Conservation (phyloP, 2,113 vertebrate species). For the Siniperca knerii region DNA sequence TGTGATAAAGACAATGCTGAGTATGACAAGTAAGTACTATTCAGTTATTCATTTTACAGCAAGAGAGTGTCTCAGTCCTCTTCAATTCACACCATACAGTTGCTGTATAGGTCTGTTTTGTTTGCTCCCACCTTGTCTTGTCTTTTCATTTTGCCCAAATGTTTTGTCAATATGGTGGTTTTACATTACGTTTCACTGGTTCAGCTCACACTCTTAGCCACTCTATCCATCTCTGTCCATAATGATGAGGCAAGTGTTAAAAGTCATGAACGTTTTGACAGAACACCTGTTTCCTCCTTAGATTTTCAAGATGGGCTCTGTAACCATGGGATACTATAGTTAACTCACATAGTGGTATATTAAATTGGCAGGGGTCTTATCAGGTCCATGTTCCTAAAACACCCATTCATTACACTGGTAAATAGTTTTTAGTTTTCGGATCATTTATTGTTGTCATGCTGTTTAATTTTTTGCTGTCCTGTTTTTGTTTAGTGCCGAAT, state of each 20-base stretch:
- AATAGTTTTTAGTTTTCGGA: not conserved
- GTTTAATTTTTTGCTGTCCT: not conserved
- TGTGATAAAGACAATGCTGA: constrained; percentile 97
- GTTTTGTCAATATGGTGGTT: not conserved
- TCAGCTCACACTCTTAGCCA: not conserved
- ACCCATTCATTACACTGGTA: not conserved
- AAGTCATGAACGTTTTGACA: not conserved
- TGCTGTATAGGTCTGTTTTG: not conserved
- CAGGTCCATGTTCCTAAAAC: not conserved
- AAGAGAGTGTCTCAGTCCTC: not conserved
- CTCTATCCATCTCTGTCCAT: not conserved
- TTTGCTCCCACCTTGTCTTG: not conserved
- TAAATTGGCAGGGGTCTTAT: not conserved
- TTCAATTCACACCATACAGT: not conserved
- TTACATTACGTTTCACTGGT: not conserved
- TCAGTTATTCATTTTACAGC: not conserved
- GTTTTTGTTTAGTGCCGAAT: not conserved
- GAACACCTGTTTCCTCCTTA: not conserved
- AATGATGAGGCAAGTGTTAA: not conserved
- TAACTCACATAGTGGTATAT: not conserved
- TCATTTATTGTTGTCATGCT: not conserved
- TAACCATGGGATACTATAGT: not conserved
- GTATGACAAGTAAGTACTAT: constrained; percentile 94
- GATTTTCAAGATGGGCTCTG: not conserved
- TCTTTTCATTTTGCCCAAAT: not conserved